Percentiles rank a stretch among this genome's conserved stretches.
Evolutionary conservation across 2,113 vertebrate species (phyloP).

Genomic region (Colinus virginianus): DNA sequence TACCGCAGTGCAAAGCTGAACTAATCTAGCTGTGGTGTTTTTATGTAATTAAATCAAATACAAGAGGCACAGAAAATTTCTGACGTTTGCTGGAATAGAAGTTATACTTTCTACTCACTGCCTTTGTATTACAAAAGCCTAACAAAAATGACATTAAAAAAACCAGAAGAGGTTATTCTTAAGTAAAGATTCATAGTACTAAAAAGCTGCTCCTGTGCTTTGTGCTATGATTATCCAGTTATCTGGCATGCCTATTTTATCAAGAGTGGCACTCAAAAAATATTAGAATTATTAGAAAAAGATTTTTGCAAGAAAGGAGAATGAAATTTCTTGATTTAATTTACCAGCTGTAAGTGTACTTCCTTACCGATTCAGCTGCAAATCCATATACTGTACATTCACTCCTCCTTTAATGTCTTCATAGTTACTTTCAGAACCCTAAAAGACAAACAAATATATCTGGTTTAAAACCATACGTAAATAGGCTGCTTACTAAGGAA

Average conservation of each 20-base stretch:
- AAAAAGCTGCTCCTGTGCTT: neutral
- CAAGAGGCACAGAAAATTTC: neutral
- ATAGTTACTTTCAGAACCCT: slow-evolving; percentile 96
- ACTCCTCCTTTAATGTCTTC: slow-evolving; percentile 90
- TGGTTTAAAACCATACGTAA: neutral
- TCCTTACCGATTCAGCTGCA: slow-evolving; percentile 91
- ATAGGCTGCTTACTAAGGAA: neutral
- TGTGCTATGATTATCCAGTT: neutral
- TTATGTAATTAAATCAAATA: neutral
- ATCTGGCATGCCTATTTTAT: neutral
- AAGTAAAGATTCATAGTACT: neutral
- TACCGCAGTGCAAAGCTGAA: neutral
- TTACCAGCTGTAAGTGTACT: neutral
- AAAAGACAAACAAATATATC: neutral
- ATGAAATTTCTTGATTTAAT: neutral
- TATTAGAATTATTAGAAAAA: neutral
- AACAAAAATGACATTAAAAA: neutral
- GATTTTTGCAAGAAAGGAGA: neutral
- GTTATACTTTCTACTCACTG: neutral
- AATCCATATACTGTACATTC: slow-evolving; percentile 88
- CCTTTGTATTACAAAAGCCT: neutral
- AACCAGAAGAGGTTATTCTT: neutral
- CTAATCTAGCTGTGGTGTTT: neutral
- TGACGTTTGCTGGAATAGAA: neutral
- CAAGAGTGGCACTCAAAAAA: neutral